Evolutionary conservation across 2,888 invertebrate species (phyloP), one percentile per base, ranked within the genome.

Genomic region (Syritta pipiens): DNA sequence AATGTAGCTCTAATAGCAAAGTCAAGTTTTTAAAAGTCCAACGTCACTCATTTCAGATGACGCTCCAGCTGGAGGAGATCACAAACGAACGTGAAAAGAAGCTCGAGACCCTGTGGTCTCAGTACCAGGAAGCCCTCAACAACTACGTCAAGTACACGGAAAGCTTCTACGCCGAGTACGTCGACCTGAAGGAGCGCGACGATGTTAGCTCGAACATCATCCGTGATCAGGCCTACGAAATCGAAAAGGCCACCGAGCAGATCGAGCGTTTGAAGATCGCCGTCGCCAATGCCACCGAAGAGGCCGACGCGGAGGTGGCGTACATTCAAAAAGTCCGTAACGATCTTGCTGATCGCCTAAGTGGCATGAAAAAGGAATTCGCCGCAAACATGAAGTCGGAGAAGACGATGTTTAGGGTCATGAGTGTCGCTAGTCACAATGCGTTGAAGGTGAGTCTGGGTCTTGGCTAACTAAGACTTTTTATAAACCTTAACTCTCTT

Each of bases 381-480:
- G 91, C 91, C 68, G 81, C 85, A 0, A 90, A 90, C 60, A 88
- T 90, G 69, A 88, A 86, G 4, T 85, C 86, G 4, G 92, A 92
- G 65, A 89, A 90, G 20, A 87, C 90, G 14, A 90, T 91, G 77
- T 86, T 95, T 24, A 91, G 91, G 17, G 81, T 90, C 17, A 89
- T 94, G 85, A 93, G 92, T 6, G 91, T 93, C 44, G 87, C 89
- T 30, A 93, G 94, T 82, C 91, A 92, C 82, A 89, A 91, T 60
- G 81, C 83, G 1, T 69, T 86, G 1, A 85, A 86, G 83, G 86
- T 85, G 48, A 63, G 74, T 17, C 5, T 2, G 1, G 5, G 10
- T 3, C n/a, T 5, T 12, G 0, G 20, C 9, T 12, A 3, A 5
- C 7, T 3, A 9, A 14, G 7, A 0, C 3, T 0, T 1, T 68